Conservation (phyloP, 2,888 invertebrate genomes). For the Meliscaeva auricollis region DNA sequence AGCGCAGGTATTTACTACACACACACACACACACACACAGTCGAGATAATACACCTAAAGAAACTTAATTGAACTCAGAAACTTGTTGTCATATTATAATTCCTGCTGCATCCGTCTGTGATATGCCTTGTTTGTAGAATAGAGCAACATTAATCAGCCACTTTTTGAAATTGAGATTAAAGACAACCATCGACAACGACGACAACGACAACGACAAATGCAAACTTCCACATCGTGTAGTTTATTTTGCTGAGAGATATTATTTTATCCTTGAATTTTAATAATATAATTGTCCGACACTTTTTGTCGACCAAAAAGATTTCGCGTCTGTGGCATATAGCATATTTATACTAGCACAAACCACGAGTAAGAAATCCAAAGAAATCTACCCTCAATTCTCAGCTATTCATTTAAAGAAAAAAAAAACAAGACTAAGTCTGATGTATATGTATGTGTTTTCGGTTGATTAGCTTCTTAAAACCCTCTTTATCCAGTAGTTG, state of each 20-base stretch:
- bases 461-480: conserved; percentile 17
- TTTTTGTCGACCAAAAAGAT: conserved; percentile 51
- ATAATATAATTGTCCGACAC: conserved; percentile 76
- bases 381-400: conserved; percentile 18
- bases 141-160: conserved; percentile 51
- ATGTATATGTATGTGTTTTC: background rate
- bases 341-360: no score
- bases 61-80: background rate
- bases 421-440: background rate
- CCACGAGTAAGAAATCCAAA: conserved; percentile 47
- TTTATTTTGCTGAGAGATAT: conserved; percentile 52
- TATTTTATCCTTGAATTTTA: conserved; percentile 77
- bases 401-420: conserved; percentile 6
- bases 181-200: conserved; percentile 53
- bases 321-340: conserved; percentile 30
- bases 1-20: background rate
- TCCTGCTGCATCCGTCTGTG: conserved; percentile 31
- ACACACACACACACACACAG: no score
- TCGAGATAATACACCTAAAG: no score
- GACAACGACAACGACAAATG: background rate
- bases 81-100: conserved; percentile 2
- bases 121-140: background rate
- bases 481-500: background rate
- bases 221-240: conserved; percentile 39
- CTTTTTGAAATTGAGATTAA: conserved; percentile 68